Evolutionary conservation across 2,888 invertebrate genomes (phyloP).

Genomic region (Aradus depressus): DNA sequence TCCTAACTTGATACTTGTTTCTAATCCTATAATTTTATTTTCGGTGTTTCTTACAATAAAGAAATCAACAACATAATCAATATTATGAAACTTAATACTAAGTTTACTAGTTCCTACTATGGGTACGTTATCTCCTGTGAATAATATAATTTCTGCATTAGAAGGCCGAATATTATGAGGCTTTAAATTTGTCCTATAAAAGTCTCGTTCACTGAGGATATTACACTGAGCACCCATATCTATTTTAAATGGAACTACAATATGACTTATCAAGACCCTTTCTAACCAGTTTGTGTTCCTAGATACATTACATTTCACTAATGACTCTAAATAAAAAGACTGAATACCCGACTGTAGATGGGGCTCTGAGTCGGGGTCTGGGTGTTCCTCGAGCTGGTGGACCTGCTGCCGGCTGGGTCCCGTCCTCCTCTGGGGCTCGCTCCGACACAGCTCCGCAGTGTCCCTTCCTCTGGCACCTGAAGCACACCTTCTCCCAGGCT

Average conservation of each 20-base stretch:
- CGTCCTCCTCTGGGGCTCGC: too few relatives aligned
- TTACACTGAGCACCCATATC: constrained; percentile 9
- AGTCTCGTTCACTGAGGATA: not conserved
- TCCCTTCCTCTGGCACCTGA: too few relatives aligned
- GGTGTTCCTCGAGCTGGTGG: too few relatives aligned
- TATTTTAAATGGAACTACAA: too few relatives aligned
- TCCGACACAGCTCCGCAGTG: too few relatives aligned
- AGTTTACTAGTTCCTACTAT: constrained; percentile 1
- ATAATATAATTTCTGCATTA: constrained; percentile 4
- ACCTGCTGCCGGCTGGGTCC: too few relatives aligned
- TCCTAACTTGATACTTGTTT: not conserved
- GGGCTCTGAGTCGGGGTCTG: too few relatives aligned
- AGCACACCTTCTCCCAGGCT: constrained; percentile 4
- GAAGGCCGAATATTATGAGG: not conserved
- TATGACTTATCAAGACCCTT: not conserved
- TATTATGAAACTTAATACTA: not conserved
- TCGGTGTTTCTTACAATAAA: not conserved
- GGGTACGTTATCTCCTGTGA: constrained; percentile 3
- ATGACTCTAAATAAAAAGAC: too few relatives aligned
- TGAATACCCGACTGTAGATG: too few relatives aligned
- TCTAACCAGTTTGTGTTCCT: too few relatives aligned
- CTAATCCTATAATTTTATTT: not conserved
- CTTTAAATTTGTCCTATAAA: not conserved
- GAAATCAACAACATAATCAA: not conserved
- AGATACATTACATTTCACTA: too few relatives aligned